These are phyloP conservation scores for Cheilosia scutellata DNA, from an alignment of 2,888 invertebrate species.

Conservation along the genomic window DNA sequence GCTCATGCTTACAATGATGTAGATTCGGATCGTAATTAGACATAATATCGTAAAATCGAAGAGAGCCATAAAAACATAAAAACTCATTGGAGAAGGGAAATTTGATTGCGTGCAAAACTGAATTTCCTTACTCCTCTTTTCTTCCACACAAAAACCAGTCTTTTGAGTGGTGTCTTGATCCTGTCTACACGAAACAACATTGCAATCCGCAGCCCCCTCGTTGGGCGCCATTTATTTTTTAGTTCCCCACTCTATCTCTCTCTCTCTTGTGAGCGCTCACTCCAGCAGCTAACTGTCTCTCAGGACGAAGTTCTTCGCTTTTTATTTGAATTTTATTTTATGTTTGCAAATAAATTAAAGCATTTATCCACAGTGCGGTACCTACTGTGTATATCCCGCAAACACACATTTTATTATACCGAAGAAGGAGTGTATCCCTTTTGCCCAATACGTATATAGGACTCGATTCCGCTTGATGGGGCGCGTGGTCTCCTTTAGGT, in stretches of 20 bases:
- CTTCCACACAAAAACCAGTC: conserved; percentile 29
- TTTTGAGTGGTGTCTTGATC: conserved; percentile 61
- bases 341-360: conserved; percentile 74
- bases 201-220: conserved; percentile 25
- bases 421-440: conserved; percentile 31
- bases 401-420: conserved; percentile 54
- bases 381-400: conserved; percentile 37
- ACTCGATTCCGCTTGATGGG: conserved; percentile 29
- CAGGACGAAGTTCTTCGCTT: conserved; percentile 27
- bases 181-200: conserved; percentile 43
- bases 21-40: conserved; percentile 72
- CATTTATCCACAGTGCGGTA: conserved; percentile 65
- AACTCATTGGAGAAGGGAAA: conserved; percentile 40
- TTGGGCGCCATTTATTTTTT: conserved; percentile 64
- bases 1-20: conserved; percentile 3
- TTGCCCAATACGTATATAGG: conserved; percentile 20
- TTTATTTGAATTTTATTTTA: conserved; percentile 74
- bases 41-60: conserved; percentile 73
- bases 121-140: conserved; percentile 5
- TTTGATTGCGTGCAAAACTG: conserved; percentile 74
- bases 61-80: conserved; percentile 64
- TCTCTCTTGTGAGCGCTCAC: background rate
- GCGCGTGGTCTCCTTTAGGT: conserved; percentile 57
- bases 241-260: conserved; percentile 1
- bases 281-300: conserved; percentile 1